Percentiles rank a stretch among this genome's conserved stretches.
phyloP scores from a whole-genome alignment of 1,140 invertebrate species.

The Phocides pigmalion region DNA sequence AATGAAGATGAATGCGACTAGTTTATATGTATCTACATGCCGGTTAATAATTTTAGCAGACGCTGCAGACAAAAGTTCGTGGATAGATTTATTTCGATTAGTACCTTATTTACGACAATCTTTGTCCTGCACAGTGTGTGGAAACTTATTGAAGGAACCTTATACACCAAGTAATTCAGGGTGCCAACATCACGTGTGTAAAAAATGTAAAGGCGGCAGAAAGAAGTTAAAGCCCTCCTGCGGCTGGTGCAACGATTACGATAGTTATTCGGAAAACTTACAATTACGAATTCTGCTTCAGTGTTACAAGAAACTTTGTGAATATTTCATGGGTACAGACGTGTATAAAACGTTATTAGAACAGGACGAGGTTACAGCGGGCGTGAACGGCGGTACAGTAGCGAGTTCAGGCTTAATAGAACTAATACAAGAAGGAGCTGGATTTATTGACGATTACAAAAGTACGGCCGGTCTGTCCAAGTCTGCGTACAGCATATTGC shows the following conservation, averaged over 20 bases:
- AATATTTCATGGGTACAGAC: conserved; percentile 89
- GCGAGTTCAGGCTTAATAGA: conserved; percentile 87
- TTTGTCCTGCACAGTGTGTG: conserved; percentile 94
- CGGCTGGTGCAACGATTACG: conserved; percentile 93
- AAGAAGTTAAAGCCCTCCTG: conserved; percentile 94
- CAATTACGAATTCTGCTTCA: conserved; percentile 91
- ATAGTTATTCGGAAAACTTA: conserved; percentile 92
- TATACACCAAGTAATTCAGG: conserved; percentile 91
- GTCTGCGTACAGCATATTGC: conserved; percentile 89
- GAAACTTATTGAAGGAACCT: conserved; percentile 92
- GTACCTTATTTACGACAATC: conserved; percentile 93
- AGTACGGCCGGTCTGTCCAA: conserved; percentile 87
- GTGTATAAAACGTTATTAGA: conserved; percentile 87
- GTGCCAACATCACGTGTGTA: conserved; percentile 95
- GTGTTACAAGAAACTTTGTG: conserved; percentile 95
- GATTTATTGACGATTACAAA: conserved; percentile 91
- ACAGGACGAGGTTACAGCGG: conserved; percentile 77
- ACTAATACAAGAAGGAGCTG: conserved; percentile 91
- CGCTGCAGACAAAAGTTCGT: conserved; percentile 87
- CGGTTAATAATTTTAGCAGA: conserved; percentile 89
- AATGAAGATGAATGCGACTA: conserved; percentile 91
- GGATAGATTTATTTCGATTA: conserved; percentile 92
- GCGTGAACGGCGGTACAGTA: conserved; percentile 76
- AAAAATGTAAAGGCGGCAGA: conserved; percentile 90
- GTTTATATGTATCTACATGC: conserved; percentile 93